phyloP scores from a whole-genome alignment of 2,888 invertebrate species.

The Lepidocyrtinus sp. region DNA sequence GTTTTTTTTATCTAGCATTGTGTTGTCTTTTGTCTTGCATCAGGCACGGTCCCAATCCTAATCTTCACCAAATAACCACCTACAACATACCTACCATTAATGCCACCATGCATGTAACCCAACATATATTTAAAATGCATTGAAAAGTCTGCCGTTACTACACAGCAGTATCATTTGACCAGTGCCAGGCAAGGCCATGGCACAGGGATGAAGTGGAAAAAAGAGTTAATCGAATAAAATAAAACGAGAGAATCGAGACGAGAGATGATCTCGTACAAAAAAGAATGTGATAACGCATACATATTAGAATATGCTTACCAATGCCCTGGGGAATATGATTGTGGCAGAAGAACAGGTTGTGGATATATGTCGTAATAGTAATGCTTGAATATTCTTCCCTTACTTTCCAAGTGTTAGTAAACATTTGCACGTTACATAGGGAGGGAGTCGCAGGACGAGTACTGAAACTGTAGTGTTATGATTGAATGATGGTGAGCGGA shows the following conservation, averaged over 20 bases:
- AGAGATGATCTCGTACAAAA: conserved; percentile 37
- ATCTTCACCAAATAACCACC: not conserved
- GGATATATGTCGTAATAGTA: conserved; percentile 8
- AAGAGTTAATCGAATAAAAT: not conserved
- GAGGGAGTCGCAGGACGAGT: conserved; percentile 33
- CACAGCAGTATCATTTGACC: not conserved
- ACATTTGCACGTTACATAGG: conserved; percentile 56
- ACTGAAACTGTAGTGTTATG: conserved; percentile 50
- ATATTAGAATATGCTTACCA: not conserved
- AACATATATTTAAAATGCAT: conserved; percentile 5
- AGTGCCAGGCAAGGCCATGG: conserved; percentile 13
- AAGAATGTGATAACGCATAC: conserved; percentile 1
- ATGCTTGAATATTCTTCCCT: conserved; percentile 20
- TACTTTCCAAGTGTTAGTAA: conserved; percentile 50
- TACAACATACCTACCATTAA: conserved; percentile 9
- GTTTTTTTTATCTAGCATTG: no score
- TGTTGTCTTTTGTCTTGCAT: no score
- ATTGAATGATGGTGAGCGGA: conserved; percentile 32
- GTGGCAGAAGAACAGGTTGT: conserved; percentile 56
- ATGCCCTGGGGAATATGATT: conserved; percentile 49
- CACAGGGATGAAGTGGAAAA: conserved; percentile 13
- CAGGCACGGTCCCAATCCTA: not conserved
- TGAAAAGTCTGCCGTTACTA: conserved; percentile 7
- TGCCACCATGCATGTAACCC: not conserved
- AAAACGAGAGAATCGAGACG: conserved; percentile 14